Percentiles rank a stretch among this genome's conserved stretches.
These are phyloP conservation scores for Cataglyphis livida DNA, from an alignment of 2,888 invertebrate genomes.

Conservation along the genomic window DNA sequence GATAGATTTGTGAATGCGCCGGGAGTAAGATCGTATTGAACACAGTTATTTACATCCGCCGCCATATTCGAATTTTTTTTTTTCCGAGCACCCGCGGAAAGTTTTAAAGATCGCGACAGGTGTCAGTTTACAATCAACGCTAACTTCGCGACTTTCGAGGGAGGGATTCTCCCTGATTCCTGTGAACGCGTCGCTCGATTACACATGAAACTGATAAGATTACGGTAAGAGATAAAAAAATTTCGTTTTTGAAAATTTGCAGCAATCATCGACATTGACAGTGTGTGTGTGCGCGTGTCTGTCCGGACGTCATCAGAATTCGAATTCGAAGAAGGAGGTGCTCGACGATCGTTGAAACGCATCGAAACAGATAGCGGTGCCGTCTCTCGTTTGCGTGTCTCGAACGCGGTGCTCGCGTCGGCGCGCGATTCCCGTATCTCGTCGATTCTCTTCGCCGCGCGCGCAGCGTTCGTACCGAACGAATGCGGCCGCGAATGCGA, in stretches of 20 bases:
- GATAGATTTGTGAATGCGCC: not conserved
- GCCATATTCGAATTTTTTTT: slow-evolving; percentile 23
- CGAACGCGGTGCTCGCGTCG: slow-evolving; percentile 58
- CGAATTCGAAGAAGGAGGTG: not conserved
- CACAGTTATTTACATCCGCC: not conserved
- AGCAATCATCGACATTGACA: not conserved
- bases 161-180: not conserved
- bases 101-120: not conserved
- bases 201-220: not conserved
- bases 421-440: slow-evolving; percentile 12
- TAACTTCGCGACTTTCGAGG: not conserved
- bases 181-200: not conserved
- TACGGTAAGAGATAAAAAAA: not conserved
- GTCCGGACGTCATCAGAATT: not conserved
- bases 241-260: not conserved
- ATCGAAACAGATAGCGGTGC: slow-evolving; percentile 11
- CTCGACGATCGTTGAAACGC: not conserved
- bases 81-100: not conserved
- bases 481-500: not conserved
- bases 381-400: not conserved
- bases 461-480: slow-evolving; percentile 1
- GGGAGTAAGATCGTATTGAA: not conserved
- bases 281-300: too few species aligned
- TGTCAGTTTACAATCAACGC: not conserved
- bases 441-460: slow-evolving; percentile 3